Evolutionary conservation across 64 coral and sea anemone genomes (phyloP).

Genomic region (Montipora capricornis): DNA sequence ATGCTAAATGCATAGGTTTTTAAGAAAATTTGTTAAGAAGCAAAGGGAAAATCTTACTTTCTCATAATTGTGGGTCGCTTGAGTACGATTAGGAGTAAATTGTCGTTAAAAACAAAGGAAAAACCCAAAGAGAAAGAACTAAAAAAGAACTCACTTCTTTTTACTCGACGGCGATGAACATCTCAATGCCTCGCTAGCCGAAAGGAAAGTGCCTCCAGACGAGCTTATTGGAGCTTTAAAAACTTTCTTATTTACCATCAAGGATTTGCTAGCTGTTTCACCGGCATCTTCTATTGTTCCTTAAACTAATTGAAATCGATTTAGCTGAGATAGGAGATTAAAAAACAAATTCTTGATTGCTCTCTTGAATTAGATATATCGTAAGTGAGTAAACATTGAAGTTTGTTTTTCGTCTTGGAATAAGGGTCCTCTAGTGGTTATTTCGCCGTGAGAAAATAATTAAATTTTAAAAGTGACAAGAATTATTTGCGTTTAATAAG

Average conservation of each 20-base stretch:
- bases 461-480: neutral
- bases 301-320: constrained; percentile 31
- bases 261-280: neutral
- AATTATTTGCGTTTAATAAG: constrained; percentile 47
- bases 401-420: constrained; percentile 12
- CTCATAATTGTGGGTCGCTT: too few relatives aligned
- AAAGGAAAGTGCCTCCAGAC: neutral
- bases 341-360: neutral
- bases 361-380: neutral
- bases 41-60: too few relatives aligned
- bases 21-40: too few relatives aligned
- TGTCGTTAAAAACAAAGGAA: too few relatives aligned
- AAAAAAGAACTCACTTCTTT: neutral
- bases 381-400: neutral
- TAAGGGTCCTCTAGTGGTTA: neutral
- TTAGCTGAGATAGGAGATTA: constrained; percentile 1
- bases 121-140: neutral
- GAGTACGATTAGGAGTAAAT: too few relatives aligned
- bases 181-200: neutral
- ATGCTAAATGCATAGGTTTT: too few relatives aligned
- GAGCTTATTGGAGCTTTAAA: neutral
- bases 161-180: neutral
- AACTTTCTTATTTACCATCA: neutral
- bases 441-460: neutral
- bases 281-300: neutral